Conservation (phyloP, 2,888 invertebrate species). For the Cyclophora albipunctata region DNA sequence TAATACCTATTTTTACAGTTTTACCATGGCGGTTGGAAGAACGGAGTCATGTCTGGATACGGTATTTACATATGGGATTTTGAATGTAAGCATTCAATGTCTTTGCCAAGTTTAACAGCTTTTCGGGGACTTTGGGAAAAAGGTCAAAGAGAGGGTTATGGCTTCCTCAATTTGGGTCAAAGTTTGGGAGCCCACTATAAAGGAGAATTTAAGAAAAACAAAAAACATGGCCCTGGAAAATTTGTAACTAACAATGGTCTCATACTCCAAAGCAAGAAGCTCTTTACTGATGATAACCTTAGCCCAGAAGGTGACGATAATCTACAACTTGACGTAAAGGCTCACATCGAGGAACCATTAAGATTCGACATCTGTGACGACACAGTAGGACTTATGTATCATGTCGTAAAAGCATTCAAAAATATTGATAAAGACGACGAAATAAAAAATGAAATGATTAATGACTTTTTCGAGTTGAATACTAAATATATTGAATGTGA, state of each 20-base stretch:
- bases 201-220: slow-evolving; percentile 72
- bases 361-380: slow-evolving; percentile 49
- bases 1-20: slow-evolving; percentile 41
- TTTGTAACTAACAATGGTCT: slow-evolving; percentile 74
- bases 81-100: slow-evolving; percentile 66
- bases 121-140: slow-evolving; percentile 75
- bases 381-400: slow-evolving; percentile 58
- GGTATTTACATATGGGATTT: slow-evolving; percentile 77
- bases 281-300: slow-evolving; percentile 72
- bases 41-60: slow-evolving; percentile 73
- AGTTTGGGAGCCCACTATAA: slow-evolving; percentile 72
- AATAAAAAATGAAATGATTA: slow-evolving; percentile 37
- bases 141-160: slow-evolving; percentile 70
- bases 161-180: slow-evolving; percentile 64
- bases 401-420: slow-evolving; percentile 51
- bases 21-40: slow-evolving; percentile 76
- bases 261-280: slow-evolving; percentile 55
- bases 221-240: slow-evolving; percentile 73
- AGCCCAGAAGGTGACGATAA: slow-evolving; percentile 27
- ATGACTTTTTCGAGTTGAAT: slow-evolving; percentile 38
- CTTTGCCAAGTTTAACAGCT: slow-evolving; percentile 65
- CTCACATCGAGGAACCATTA: slow-evolving; percentile 26
- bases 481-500: slow-evolving; percentile 31
- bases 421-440: slow-evolving; percentile 48
- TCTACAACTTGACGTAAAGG: not conserved